Percentiles rank a stretch among this genome's conserved stretches.
Evolutionary conservation across 2,797 vertebrate genomes (phyloP).

Genomic region (Psittacula echo): DNA sequence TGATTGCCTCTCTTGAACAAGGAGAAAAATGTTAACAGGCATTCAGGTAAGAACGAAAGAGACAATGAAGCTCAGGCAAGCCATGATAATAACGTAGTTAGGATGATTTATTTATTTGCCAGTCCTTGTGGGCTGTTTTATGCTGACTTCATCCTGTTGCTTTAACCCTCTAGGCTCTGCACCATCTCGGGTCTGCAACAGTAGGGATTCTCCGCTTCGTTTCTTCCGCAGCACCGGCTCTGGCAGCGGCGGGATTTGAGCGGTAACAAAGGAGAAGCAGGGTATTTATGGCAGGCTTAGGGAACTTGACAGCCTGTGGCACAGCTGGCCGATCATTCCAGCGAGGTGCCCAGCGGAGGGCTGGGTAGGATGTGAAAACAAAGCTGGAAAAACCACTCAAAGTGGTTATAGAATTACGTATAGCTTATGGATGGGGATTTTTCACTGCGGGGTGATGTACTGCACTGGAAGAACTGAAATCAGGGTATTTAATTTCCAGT

Average conservation of each 20-base stretch:
- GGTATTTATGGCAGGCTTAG: not conserved
- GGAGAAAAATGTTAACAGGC: conserved; percentile 19
- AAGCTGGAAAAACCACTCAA: not conserved
- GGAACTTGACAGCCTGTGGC: not conserved
- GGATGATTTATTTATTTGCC: conserved; percentile 63
- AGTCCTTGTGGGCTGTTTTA: conserved; percentile 29
- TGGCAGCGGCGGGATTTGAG: not conserved
- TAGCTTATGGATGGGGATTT: not conserved
- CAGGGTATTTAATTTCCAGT: not conserved
- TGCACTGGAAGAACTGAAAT: not conserved
- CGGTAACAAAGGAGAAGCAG: not conserved
- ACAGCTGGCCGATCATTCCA: not conserved
- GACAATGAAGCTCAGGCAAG: conserved; percentile 36
- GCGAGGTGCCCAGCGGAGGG: not conserved
- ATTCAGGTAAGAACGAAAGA: conserved; percentile 52
- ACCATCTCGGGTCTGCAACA: not conserved
- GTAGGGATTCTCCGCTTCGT: not conserved
- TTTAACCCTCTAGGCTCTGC: conserved; percentile 46
- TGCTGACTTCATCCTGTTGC: conserved; percentile 55
- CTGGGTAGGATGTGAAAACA: not conserved
- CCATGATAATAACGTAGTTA: conserved; percentile 17
- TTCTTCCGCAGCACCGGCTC: not conserved
- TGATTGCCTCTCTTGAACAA: not conserved
- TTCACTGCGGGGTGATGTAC: not conserved
- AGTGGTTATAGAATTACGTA: not conserved